Conservation (phyloP, 2,888 invertebrate genomes). For the Leptopilina myrica region DNA sequence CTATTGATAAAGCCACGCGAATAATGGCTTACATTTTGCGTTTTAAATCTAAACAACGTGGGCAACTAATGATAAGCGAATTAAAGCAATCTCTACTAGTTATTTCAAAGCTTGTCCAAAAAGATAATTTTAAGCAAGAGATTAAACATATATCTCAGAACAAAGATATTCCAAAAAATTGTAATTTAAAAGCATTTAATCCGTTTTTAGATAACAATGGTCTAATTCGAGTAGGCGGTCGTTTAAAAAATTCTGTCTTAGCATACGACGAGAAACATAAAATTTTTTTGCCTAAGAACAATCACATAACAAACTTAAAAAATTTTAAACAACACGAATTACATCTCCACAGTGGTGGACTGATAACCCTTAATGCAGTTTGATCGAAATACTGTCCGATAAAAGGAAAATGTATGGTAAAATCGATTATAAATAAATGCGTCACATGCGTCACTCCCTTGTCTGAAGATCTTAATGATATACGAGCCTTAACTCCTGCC, state of each 20-base stretch:
- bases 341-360: constrained; percentile 7
- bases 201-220: constrained; percentile 27
- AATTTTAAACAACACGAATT: not conserved
- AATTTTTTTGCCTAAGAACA: constrained; percentile 28
- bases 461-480: no score
- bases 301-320: constrained; percentile 32
- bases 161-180: not conserved
- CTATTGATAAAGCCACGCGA: constrained; percentile 23
- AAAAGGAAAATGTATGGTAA: constrained; percentile 18
- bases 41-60: not conserved
- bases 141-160: constrained; percentile 3
- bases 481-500: no score
- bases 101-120: constrained; percentile 24
- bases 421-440: constrained; percentile 21
- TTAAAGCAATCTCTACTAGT: not conserved
- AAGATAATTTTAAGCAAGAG: constrained; percentile 40
- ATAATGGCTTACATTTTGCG: not conserved
- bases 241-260: constrained; percentile 8
- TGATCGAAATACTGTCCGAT: constrained; percentile 21
- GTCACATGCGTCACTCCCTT: no score
- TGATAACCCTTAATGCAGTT: not conserved
- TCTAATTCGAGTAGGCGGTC: constrained; percentile 38
- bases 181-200: not conserved
- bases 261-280: constrained; percentile 31
- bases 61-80: not conserved